These are phyloP conservation scores for Siniperca knerii DNA, from an alignment of 2,113 vertebrate species.

Conservation along the genomic window DNA sequence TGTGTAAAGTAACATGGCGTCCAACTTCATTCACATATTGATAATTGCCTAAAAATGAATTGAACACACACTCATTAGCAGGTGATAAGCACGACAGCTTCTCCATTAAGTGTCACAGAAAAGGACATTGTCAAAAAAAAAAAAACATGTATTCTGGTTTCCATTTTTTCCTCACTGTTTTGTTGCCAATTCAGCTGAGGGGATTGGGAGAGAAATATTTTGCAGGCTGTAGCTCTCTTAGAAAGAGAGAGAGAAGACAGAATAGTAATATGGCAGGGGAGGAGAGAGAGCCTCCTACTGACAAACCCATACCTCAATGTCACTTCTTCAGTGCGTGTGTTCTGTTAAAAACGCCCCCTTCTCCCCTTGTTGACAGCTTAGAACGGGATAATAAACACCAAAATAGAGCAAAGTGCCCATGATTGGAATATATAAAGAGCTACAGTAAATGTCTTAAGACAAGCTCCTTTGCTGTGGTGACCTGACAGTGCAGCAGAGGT, in stretches of 20 bases:
- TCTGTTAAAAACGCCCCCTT: conserved; percentile 30
- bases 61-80: background rate
- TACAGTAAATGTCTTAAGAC: conserved; percentile 24
- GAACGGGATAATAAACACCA: conserved; percentile 49
- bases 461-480: conserved; percentile 2
- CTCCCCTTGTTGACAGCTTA: conserved; percentile 47
- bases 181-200: conserved; percentile 59
- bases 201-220: conserved; percentile 37
- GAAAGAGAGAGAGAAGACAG: conserved; percentile 33
- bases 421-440: conserved; percentile 40
- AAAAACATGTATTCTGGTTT: conserved; percentile 18
- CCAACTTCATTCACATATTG: background rate
- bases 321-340: conserved; percentile 44
- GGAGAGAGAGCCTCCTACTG: conserved; percentile 32
- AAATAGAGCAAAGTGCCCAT: conserved; percentile 47
- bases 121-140: conserved; percentile 1
- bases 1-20: background rate
- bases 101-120: background rate
- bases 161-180: conserved; percentile 35
- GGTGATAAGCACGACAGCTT: background rate
- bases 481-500: conserved; percentile 28
- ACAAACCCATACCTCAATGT: conserved; percentile 65
- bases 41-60: background rate
- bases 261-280: conserved; percentile 58
- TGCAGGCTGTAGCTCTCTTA: conserved; percentile 43